Percentiles rank a stretch among this genome's conserved stretches.
phyloP scores from a whole-genome alignment of 2,888 invertebrate species.

The Sisyra nigra region DNA sequence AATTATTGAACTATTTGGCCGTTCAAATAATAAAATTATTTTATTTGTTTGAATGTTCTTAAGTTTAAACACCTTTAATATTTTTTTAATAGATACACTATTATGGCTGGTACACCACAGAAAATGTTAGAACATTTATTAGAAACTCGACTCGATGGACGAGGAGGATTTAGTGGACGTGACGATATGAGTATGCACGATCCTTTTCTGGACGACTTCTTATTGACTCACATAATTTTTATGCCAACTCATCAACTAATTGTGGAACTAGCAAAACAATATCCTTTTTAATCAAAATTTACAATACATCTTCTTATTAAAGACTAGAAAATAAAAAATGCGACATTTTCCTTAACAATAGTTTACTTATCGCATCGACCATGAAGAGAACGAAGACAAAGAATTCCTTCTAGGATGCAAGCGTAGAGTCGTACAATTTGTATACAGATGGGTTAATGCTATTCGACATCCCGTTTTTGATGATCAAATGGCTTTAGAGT shows the following conservation, averaged over 20 bases:
- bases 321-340: too few species aligned
- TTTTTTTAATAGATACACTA: conserved; percentile 48
- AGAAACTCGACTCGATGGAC: conserved; percentile 57
- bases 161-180: conserved; percentile 29
- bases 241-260: conserved; percentile 62
- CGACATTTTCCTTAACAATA: conserved; percentile 30
- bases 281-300: conserved; percentile 39
- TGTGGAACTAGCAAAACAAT: conserved; percentile 56
- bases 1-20: too few species aligned
- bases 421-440: conserved; percentile 60
- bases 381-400: conserved; percentile 37
- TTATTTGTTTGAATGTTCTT: too few species aligned
- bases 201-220: conserved; percentile 66
- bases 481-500: conserved; percentile 51
- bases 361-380: conserved; percentile 37
- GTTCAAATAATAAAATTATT: too few species aligned
- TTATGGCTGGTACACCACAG: conserved; percentile 73
- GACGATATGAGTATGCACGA: conserved; percentile 36
- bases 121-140: conserved; percentile 76
- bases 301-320: conserved; percentile 5
- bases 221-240: conserved; percentile 68
- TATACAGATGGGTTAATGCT: conserved; percentile 58
- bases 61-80: too few species aligned
- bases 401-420: conserved; percentile 53
- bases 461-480: conserved; percentile 59